Base-by-base conservation (phyloP, 2,797 vertebrate species). In the Hoplostethus atlanticus region DNA sequence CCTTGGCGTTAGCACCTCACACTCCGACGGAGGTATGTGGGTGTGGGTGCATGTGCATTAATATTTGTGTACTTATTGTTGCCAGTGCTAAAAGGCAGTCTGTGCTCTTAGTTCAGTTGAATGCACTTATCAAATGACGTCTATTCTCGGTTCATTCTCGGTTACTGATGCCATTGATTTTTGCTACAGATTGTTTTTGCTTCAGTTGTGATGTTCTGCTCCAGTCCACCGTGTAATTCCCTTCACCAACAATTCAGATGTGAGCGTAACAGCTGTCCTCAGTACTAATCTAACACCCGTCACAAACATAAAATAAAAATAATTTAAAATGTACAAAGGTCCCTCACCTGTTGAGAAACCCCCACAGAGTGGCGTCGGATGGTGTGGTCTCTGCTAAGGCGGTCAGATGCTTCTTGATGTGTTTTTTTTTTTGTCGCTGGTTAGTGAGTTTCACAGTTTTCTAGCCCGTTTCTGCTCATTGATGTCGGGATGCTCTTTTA, bases 1-100 rank as follows among this genome's bases (percentile, higher is more conserved):
- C 94, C 90, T 95, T 93, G 93, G 94, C 92, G 61, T 83, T 77
- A 60, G 67, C 76, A 80, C 87, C 77, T 83, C 68, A 59, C 71
- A 73, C 58, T 34, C 65, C 16, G 80, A 80, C 80, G 75, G 80
- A 87, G 73, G 79, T 77, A 76, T 68, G 76, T 65, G 56, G 46
- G 77, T 68, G 76, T 65, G 56, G 46, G 8, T 44, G 6, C 9
- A 13, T 25, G 15, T 38, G 61, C 73, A 64, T 13, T 38, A 6
- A 12, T 44, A 42, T 68, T 55, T 34, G 30, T 17, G 15, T 70
- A 36, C 48, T 51, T 61, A 66, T 81, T 68, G 47, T 54, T 68
- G 46, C 53, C 46, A 15, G 17, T 31, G 46, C 52, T 30, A n/a
- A 34, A 40, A 84, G 58, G 30, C 66, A 38, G 77, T 53, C 36